Conservation (phyloP, 1,140 invertebrate species). For the Bombus superbus region DNA sequence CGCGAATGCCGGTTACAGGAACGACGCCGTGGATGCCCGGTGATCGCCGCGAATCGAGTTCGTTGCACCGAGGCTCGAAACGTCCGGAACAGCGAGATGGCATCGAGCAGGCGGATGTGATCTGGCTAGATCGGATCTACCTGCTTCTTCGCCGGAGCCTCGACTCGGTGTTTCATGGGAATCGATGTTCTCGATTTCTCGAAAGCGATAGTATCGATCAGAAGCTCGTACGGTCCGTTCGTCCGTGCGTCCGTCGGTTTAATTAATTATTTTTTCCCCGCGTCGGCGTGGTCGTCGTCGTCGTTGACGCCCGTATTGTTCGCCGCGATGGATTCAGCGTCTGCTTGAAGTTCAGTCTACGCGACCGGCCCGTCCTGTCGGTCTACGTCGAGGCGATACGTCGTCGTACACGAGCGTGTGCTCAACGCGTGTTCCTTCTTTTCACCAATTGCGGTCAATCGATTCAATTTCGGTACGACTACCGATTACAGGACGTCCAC, state of each 20-base stretch:
- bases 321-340: conserved; percentile 5
- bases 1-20: conserved; percentile 18
- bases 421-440: background rate
- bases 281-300: background rate
- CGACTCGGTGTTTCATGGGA: conserved; percentile 34
- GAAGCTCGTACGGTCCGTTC: background rate
- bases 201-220: conserved; percentile 47
- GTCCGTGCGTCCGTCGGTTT: background rate
- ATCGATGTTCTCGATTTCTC: conserved; percentile 48
- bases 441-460: conserved; percentile 2
- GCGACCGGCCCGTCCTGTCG: too few relatives aligned
- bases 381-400: background rate
- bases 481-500: background rate
- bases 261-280: conserved; percentile 40
- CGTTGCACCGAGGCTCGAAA: conserved; percentile 60
- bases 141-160: conserved; percentile 11
- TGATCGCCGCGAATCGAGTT: conserved; percentile 54
- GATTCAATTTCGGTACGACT: conserved; percentile 7
- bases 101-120: conserved; percentile 52
- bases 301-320: conserved; percentile 22
- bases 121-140: conserved; percentile 52
- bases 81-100: conserved; percentile 37
- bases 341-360: conserved; percentile 10
- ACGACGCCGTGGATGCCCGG: conserved; percentile 24
- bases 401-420: too few relatives aligned